These are phyloP conservation scores for Chelonoidis abingdonii DNA, from an alignment of 2,113 vertebrate species.

Conservation along the genomic window DNA sequence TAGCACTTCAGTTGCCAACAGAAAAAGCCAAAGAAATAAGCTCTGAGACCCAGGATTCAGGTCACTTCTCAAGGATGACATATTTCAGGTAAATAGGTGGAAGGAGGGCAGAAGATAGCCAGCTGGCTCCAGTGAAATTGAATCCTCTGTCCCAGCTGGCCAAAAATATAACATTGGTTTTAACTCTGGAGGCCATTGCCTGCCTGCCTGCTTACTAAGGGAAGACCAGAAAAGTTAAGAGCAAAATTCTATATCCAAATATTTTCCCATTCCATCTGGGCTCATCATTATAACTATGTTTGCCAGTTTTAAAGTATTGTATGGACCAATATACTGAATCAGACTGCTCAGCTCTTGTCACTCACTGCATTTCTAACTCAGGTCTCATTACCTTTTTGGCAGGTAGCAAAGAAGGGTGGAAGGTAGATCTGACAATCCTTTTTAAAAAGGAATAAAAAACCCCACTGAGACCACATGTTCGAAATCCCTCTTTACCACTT, in stretches of 20 bases:
- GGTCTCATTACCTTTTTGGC: slow-evolving; percentile 43
- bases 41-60: background rate
- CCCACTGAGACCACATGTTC: background rate
- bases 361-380: slow-evolving; percentile 43
- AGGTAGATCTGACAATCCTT: background rate
- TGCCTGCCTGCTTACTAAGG: slow-evolving; percentile 48
- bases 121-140: slow-evolving; percentile 46
- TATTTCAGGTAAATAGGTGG: slow-evolving; percentile 48
- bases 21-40: background rate
- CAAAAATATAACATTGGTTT: slow-evolving; percentile 7
- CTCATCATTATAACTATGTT: slow-evolving; percentile 25
- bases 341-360: slow-evolving; percentile 42
- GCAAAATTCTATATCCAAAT: slow-evolving; percentile 48
- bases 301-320: slow-evolving; percentile 52
- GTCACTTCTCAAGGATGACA: slow-evolving; percentile 46
- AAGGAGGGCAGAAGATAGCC: slow-evolving; percentile 36
- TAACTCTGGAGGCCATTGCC: slow-evolving; percentile 43
- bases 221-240: slow-evolving; percentile 49
- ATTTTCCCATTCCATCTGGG: slow-evolving; percentile 65
- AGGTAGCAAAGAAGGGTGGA: slow-evolving; percentile 7
- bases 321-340: slow-evolving; percentile 27
- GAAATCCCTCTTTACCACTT: background rate
- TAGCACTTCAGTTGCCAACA: background rate
- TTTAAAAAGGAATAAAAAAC: background rate
- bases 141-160: slow-evolving; percentile 58